phyloP scores from a whole-genome alignment of 2,113 vertebrate genomes.

The Rhombomys opimus region DNA sequence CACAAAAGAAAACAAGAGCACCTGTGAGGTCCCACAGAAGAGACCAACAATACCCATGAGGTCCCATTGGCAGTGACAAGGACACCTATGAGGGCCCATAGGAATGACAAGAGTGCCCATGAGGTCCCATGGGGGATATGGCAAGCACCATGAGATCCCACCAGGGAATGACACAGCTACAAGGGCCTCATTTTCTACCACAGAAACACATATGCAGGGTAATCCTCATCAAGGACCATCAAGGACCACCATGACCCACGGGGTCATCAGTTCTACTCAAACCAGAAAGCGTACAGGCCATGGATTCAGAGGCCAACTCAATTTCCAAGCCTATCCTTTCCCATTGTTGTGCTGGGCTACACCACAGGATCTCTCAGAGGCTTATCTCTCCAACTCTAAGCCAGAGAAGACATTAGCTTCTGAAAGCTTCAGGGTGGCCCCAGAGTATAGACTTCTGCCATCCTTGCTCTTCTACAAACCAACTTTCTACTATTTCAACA shows the following conservation, averaged over 20 bases:
- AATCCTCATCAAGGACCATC: neutral
- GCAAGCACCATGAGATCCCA: neutral
- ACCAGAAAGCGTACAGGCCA: rapidly evolving
- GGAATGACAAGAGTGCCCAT: neutral
- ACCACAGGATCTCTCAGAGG: neutral
- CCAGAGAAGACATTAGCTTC: neutral
- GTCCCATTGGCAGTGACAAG: neutral
- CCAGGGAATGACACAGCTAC: neutral
- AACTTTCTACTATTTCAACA: neutral
- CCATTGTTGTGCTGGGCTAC: neutral
- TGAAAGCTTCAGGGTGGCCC: rapidly evolving
- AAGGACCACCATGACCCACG: neutral
- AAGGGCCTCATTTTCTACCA: neutral
- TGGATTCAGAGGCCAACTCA: neutral
- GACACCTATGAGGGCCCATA: neutral
- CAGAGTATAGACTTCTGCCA: rapidly evolving
- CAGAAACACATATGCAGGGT: neutral
- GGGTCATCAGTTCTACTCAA: neutral
- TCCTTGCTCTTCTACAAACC: neutral
- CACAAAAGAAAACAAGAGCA: neutral
- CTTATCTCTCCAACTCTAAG: neutral
- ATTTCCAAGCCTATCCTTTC: neutral
- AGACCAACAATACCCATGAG: neutral
- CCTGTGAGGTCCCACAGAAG: neutral
- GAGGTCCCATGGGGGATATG: neutral